phyloP scores from a whole-genome alignment of 1,140 invertebrate genomes.

The Homarus americanus region DNA sequence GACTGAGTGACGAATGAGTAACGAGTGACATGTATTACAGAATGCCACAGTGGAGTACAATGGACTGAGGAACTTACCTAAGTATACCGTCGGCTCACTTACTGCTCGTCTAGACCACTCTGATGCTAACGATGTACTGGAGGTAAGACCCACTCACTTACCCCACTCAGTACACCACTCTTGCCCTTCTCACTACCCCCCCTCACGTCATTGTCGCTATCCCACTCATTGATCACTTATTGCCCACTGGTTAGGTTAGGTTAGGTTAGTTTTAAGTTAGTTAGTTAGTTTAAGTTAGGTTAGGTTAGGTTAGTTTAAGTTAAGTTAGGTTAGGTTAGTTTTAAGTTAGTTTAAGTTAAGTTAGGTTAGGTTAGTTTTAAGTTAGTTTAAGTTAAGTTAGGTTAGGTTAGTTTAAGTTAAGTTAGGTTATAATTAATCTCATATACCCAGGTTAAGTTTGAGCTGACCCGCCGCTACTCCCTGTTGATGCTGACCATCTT shows the following conservation, averaged over 20 bases:
- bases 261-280: no score
- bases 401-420: no score
- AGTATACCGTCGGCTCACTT: conserved; percentile 29
- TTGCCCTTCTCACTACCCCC: not conserved
- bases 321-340: no score
- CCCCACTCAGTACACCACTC: not conserved
- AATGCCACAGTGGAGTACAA: conserved; percentile 37
- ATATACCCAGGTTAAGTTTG: conserved; percentile 46
- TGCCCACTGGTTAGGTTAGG: no score
- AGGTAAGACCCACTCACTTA: not conserved
- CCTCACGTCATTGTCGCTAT: no score
- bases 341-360: no score
- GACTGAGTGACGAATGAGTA: not conserved
- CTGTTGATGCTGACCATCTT: conserved; percentile 58
- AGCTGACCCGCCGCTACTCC: conserved; percentile 45
- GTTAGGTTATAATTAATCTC: no score
- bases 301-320: no score
- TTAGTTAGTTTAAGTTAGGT: no score
- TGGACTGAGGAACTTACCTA: conserved; percentile 24
- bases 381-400: no score
- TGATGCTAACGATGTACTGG: not conserved
- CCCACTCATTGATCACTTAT: no score
- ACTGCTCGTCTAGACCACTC: not conserved
- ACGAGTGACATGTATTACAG: not conserved
- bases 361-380: no score